Percentiles rank a stretch among this genome's conserved stretches.
These are phyloP conservation scores for Oxygymnocypris stewartii DNA, from an alignment of 2,113 vertebrate species.

Conservation along the genomic window DNA sequence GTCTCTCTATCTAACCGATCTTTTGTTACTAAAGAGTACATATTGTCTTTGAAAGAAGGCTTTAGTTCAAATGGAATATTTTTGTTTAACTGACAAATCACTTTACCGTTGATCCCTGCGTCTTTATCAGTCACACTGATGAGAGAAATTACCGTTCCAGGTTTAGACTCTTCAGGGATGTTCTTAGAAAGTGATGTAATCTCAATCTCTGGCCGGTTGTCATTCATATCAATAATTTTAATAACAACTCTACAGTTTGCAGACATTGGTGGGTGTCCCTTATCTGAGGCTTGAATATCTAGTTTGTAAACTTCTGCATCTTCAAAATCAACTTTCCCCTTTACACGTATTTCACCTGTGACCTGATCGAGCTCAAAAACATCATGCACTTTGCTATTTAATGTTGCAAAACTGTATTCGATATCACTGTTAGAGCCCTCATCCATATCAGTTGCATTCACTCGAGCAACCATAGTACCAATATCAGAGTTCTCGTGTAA, in stretches of 20 bases:
- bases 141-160: slow-evolving; percentile 68
- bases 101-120: slow-evolving; percentile 66
- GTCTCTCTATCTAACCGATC: slow-evolving; percentile 64
- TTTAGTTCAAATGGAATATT: slow-evolving; percentile 69
- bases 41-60: slow-evolving; percentile 68
- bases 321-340: slow-evolving; percentile 56
- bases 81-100: slow-evolving; percentile 59
- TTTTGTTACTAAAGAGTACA: slow-evolving; percentile 69
- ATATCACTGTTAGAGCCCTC: slow-evolving; percentile 65
- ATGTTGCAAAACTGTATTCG: slow-evolving; percentile 62
- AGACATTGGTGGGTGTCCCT: slow-evolving; percentile 23
- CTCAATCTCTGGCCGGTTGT: slow-evolving; percentile 66
- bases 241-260: slow-evolving; percentile 49
- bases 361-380: slow-evolving; percentile 61
- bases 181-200: slow-evolving; percentile 65
- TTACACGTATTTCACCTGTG: slow-evolving; percentile 64
- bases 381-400: slow-evolving; percentile 54
- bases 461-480: slow-evolving; percentile 61
- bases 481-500: slow-evolving; percentile 62
- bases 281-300: slow-evolving; percentile 53
- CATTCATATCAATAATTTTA: slow-evolving; percentile 52
- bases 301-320: slow-evolving; percentile 41
- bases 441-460: slow-evolving; percentile 69
- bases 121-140: slow-evolving; percentile 69
- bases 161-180: slow-evolving; percentile 65